phyloP scores from a whole-genome alignment of 2,888 invertebrate genomes.

The Melanchra persicariae region DNA sequence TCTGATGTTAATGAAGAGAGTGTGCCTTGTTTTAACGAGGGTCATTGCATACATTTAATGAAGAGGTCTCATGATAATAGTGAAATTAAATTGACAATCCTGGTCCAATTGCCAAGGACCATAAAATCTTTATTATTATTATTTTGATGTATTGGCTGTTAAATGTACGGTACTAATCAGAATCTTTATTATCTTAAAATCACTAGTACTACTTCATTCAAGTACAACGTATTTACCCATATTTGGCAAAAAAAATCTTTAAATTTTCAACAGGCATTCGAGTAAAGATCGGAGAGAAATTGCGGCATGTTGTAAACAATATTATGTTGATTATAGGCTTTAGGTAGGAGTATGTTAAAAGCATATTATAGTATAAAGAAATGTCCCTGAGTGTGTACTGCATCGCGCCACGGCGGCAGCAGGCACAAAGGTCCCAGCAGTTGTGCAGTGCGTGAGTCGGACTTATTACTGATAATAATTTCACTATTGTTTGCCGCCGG shows the following conservation, averaged over 20 bases:
- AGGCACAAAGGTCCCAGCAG: constrained; percentile 78
- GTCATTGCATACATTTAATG: constrained; percentile 15
- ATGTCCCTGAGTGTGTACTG: constrained; percentile 58
- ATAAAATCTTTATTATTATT: neutral
- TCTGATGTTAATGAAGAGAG: constrained; percentile 60
- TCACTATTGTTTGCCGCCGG: constrained; percentile 88
- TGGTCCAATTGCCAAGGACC: neutral
- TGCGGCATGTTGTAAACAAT: neutral
- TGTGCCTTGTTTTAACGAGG: constrained; percentile 31
- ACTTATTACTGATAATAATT: constrained; percentile 90
- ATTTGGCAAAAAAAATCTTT: no score
- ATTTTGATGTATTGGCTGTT: no score
- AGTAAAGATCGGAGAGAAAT: neutral
- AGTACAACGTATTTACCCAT: no score
- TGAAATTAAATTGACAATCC: neutral
- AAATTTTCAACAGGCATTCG: neutral
- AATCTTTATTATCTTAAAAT: neutral
- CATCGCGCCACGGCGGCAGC: constrained; percentile 62
- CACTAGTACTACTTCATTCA: neutral
- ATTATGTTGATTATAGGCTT: neutral
- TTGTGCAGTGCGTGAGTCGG: constrained; percentile 87
- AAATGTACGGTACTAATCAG: no score
- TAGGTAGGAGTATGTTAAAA: neutral
- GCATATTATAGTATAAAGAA: constrained; percentile 9
- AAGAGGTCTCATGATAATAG: neutral